Percentiles rank a stretch among this genome's conserved stretches.
These are phyloP conservation scores for Raja brachyura DNA, from an alignment of 2,113 vertebrate genomes.

Conservation along the genomic window DNA sequence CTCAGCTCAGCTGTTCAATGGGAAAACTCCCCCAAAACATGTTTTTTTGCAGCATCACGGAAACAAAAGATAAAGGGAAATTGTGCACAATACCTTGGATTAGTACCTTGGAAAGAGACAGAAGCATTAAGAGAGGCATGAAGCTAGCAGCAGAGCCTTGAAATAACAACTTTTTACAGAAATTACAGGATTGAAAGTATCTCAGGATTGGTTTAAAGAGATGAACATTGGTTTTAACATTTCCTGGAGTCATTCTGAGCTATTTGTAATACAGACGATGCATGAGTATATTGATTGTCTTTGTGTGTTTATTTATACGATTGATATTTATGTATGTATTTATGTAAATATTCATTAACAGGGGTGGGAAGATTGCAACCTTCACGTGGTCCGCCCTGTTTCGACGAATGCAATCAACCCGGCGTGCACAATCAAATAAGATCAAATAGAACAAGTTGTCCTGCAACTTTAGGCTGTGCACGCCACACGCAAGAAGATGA, in stretches of 20 bases:
- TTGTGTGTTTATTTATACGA: not conserved
- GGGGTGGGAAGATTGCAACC: no score
- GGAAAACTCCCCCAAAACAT: not conserved
- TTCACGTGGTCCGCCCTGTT: no score
- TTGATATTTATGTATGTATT: not conserved
- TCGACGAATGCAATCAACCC: no score
- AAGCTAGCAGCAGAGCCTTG: not conserved
- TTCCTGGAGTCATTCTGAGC: not conserved
- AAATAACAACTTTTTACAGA: not conserved
- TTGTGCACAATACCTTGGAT: not conserved
- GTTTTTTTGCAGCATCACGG: not conserved
- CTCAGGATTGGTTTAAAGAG: not conserved
- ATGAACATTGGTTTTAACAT: no score
- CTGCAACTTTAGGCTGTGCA: no score
- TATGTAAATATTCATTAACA: no score
- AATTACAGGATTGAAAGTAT: not conserved
- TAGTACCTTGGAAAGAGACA: not conserved
- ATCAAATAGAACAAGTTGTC: no score
- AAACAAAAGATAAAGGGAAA: not conserved
- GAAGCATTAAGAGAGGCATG: not conserved
- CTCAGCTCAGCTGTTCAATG: not conserved
- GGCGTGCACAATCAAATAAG: no score
- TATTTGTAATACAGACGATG: not conserved
- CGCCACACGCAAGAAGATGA: no score
- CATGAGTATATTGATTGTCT: not conserved